Evolutionary conservation across 2,888 invertebrate species (phyloP).

Genomic region (Ischnus inquisitorius): DNA sequence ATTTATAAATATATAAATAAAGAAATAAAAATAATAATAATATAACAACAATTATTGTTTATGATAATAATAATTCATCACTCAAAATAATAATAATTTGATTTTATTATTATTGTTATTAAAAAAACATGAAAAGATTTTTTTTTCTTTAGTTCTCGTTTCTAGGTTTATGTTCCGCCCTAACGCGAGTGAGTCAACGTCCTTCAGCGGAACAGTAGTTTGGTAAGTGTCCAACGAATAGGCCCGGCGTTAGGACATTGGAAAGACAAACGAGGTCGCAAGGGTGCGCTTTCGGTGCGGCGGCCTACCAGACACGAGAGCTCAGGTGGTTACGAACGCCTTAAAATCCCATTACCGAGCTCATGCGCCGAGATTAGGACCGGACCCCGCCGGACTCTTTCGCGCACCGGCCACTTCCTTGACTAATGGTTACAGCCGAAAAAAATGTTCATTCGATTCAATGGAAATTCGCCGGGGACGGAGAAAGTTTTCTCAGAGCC

Average conservation of each 20-base stretch:
- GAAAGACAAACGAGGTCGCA: slow-evolving; percentile 81
- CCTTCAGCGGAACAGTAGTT: background rate
- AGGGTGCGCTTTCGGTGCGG: slow-evolving; percentile 67
- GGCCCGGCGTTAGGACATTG: slow-evolving; percentile 38
- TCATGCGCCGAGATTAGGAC: slow-evolving; percentile 84
- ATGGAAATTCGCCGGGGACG: no score
- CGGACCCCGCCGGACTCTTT: slow-evolving; percentile 78
- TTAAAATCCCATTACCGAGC: slow-evolving; percentile 85
- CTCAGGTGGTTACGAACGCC: slow-evolving; percentile 84
- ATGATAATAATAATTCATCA: no score
- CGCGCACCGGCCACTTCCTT: slow-evolving; percentile 79
- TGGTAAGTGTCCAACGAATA: slow-evolving; percentile 39
- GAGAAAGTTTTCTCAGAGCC: no score
- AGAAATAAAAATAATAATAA: no score
- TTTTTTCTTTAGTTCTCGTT: no score
- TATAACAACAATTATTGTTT: no score
- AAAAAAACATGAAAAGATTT: no score
- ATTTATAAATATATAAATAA: no score
- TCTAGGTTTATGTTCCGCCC: no score
- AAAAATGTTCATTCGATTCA: no score
- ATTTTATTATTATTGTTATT: no score
- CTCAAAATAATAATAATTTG: no score
- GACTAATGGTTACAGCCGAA: slow-evolving; percentile 84
- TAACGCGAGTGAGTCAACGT: background rate
- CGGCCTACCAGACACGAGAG: slow-evolving; percentile 64